Conservation (phyloP, 2,113 vertebrate species). For the Tetrao urogallus region DNA sequence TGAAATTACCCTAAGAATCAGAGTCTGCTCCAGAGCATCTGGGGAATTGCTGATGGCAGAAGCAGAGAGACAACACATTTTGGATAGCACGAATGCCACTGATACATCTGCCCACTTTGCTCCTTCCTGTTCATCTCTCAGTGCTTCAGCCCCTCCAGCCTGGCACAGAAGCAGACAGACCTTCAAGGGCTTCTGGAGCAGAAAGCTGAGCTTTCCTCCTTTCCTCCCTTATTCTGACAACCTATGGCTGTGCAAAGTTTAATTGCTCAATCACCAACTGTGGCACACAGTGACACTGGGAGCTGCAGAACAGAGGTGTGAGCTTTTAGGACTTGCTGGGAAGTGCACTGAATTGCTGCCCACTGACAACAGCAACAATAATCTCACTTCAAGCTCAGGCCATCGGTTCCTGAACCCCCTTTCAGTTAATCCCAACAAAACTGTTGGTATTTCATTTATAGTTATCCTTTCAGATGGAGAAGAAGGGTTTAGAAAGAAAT, state of each 20-base stretch:
- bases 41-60: background rate
- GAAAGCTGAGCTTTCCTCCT: background rate
- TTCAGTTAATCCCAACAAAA: background rate
- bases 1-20: background rate
- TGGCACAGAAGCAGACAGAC: background rate
- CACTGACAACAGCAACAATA: background rate
- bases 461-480: background rate
- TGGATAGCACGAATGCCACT: background rate
- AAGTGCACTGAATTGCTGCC: background rate
- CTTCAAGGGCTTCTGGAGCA: background rate
- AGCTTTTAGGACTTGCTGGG: background rate
- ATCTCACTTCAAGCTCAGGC: background rate
- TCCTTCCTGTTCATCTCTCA: background rate
- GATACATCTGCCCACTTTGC: background rate
- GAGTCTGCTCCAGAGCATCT: background rate
- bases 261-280: background rate
- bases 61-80: background rate
- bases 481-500: background rate
- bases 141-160: background rate
- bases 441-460: slow-evolving; percentile 42
- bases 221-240: background rate
- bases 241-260: accelerated
- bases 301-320: background rate
- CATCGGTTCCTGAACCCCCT: background rate
- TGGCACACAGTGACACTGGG: background rate